A percentile compares a stretch with the other conserved stretches of the same genome.
phyloP scores from a whole-genome alignment of 1,140 invertebrate genomes.

The Scaptomyza graminum region DNA sequence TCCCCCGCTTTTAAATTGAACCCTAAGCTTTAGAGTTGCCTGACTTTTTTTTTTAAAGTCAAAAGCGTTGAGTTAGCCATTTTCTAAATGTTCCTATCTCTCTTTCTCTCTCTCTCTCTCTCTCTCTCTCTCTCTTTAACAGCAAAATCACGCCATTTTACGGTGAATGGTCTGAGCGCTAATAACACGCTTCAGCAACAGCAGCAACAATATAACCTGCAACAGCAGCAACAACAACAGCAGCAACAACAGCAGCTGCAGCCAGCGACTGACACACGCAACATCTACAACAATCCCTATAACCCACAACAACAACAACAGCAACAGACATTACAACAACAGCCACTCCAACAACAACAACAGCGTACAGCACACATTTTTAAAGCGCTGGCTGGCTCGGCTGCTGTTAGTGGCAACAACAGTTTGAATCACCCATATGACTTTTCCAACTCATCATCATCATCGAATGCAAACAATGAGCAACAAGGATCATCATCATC shows the following conservation, averaged over 20 bases:
- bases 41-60: not conserved
- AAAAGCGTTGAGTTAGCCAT: not conserved
- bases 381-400: conserved; percentile 64
- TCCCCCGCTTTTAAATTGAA: conserved; percentile 2
- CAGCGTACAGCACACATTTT: conserved; percentile 72
- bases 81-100: conserved; percentile 3
- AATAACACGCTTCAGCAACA: conserved; percentile 80
- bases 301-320: conserved; percentile 63
- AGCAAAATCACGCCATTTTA: conserved; percentile 81
- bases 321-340: conserved; percentile 48
- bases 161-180: conserved; percentile 77
- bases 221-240: conserved; percentile 63
- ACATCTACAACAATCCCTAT: conserved; percentile 81
- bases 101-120: conserved; percentile 7
- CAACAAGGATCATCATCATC: conserved; percentile 75
- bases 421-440: conserved; percentile 77
- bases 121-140: conserved; percentile 33
- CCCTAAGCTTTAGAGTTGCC: not conserved
- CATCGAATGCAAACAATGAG: conserved; percentile 73
- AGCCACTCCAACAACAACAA: conserved; percentile 46
- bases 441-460: conserved; percentile 74
- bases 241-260: conserved; percentile 66
- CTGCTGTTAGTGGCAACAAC: conserved; percentile 52
- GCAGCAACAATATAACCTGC: conserved; percentile 71
- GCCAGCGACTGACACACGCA: conserved; percentile 72